Evolutionary conservation across 2,113 vertebrate species (phyloP), one percentile per base, ranked within the genome.

Genomic region (Gasterosteus aculeatus): DNA sequence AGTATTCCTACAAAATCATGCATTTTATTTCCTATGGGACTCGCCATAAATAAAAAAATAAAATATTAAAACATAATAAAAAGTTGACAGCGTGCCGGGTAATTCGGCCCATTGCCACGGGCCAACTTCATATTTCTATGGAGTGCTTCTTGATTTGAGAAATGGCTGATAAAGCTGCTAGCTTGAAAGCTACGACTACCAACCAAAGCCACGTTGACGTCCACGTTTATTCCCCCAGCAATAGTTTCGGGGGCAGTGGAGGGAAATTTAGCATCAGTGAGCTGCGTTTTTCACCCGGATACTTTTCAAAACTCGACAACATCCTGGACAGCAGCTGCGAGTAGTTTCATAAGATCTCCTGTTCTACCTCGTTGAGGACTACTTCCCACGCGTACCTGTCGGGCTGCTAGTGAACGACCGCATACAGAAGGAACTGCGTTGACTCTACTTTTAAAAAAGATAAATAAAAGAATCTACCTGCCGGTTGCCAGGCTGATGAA

Each of bases 341-440:
- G 51, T 22, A n/a, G 49, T n/a, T 51, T 10, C 18, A 51, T 19
- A 4, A 51, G 18, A 51, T 10, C 18, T 9, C 9, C n/a, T 10
- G 9, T 11, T 61, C 12, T 53, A 47, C 38, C 19, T 22, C 33
- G 3, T 42, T 5, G 12, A 22, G 7, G 82, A 67, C 15, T 44
- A 33, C 41, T 61, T 77, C 22, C 44, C 35, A 47, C 72, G 64
- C 46, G 74, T 59, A 75, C 72, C 29, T 18, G 29, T 46, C 12
- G 18, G 56, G 8, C 56, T 62, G 39, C 31, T 65, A 10, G 46
- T 42, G 18, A 61, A 26, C 38, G 26, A 29, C 56, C 60, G 38
- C n/a, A 72, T 22, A 53, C 10, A 63, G 19, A 79, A 77, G 16
- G 53, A 63, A 46, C 33, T 16, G 14, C 16, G 31, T 18, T 4